Evolutionary conservation across 2,797 vertebrate genomes (phyloP).

Genomic region (Arremon aurantiirostris): DNA sequence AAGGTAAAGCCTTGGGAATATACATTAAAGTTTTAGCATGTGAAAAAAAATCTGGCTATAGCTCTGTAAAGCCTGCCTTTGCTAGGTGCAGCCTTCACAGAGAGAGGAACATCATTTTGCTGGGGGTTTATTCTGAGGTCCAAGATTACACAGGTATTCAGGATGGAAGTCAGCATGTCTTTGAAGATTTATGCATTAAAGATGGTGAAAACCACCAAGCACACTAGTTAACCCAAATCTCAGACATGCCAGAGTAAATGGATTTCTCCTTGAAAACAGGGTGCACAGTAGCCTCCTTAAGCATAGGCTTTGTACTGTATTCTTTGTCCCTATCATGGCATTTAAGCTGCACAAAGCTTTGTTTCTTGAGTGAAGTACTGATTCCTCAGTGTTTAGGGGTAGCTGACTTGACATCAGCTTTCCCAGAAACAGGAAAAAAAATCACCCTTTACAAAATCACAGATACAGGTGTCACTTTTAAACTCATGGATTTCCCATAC

Average conservation of each 20-base stretch:
- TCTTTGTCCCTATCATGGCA: neutral
- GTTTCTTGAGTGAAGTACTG: neutral
- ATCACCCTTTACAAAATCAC: neutral
- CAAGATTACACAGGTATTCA: neutral
- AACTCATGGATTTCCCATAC: neutral
- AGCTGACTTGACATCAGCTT: neutral
- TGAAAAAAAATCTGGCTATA: neutral
- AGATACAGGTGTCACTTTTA: neutral
- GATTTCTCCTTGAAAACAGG: neutral
- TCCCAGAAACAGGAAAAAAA: neutral
- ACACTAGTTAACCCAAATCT: neutral
- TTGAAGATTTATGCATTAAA: neutral
- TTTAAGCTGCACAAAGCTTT: neutral
- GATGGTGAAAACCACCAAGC: neutral
- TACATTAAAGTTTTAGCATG: neutral
- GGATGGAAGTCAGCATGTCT: neutral
- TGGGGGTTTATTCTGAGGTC: neutral
- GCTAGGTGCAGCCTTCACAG: neutral
- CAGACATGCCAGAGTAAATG: neutral
- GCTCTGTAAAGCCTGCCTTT: neutral
- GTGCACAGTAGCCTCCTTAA: neutral
- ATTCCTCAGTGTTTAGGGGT: neutral
- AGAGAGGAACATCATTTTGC: neutral
- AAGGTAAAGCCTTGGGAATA: neutral
- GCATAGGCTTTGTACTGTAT: neutral